Evolutionary conservation across 2,113 vertebrate genomes (phyloP).

Genomic region (Gavialis gangeticus): DNA sequence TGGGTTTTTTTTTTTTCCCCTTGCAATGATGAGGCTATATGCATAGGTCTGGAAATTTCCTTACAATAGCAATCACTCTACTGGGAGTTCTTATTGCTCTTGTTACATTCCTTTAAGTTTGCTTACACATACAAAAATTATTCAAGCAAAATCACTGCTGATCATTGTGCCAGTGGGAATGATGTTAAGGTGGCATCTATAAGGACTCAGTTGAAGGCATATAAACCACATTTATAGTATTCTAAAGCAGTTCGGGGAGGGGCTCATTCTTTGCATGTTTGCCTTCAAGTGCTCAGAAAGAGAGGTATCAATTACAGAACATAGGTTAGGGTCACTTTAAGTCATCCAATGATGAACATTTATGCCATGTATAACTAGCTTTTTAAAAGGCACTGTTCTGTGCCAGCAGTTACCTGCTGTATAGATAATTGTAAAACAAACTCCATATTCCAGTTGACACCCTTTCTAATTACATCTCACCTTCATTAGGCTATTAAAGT

Average conservation of each 20-base stretch:
- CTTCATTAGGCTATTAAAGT: constrained; percentile 85
- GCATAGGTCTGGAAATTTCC: not conserved
- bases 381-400: constrained; percentile 77
- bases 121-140: constrained; percentile 66
- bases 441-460: constrained; percentile 79
- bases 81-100: constrained; percentile 39
- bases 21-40: not conserved
- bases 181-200: constrained; percentile 25
- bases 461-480: constrained; percentile 85
- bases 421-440: constrained; percentile 85
- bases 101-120: constrained; percentile 48
- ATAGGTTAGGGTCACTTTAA: constrained; percentile 54
- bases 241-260: not conserved
- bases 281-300: not conserved
- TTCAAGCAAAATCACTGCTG: constrained; percentile 45
- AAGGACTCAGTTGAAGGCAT: not conserved
- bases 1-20: no score
- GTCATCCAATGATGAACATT: constrained; percentile 60
- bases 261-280: not conserved
- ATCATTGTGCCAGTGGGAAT: constrained; percentile 34
- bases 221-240: constrained; percentile 26
- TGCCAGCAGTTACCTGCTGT: constrained; percentile 61
- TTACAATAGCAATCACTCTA: not conserved
- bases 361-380: constrained; percentile 66
- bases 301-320: constrained; percentile 58